phyloP scores from a whole-genome alignment of 2,797 vertebrate species.

The Gymnothorax javanicus region DNA sequence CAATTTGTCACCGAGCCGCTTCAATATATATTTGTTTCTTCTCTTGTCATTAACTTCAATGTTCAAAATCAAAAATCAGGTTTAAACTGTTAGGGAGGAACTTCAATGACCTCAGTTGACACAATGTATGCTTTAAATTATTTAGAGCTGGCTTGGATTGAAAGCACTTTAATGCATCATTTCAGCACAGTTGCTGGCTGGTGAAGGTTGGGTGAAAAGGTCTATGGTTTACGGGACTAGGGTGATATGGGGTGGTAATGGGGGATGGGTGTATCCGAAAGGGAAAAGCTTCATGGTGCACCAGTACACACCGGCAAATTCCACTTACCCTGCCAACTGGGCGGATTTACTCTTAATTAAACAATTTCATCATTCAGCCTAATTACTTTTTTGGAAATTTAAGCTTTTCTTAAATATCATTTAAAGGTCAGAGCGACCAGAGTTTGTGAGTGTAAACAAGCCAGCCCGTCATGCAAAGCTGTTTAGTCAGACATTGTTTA shows the following conservation, averaged over 20 bases:
- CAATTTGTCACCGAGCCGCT: constrained; percentile 2
- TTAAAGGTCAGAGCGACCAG: constrained; percentile 37
- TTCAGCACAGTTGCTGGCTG: neutral
- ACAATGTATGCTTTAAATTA: neutral
- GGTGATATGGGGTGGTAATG: neutral
- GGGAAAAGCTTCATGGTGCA: constrained; percentile 16
- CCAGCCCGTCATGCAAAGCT: constrained; percentile 20
- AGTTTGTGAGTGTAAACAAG: constrained; percentile 32
- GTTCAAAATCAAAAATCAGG: constrained; percentile 1
- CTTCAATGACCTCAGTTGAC: neutral
- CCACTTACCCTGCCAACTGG: constrained; percentile 29
- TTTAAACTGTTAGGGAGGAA: neutral
- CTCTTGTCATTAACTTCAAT: neutral
- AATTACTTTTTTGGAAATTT: constrained; percentile 38
- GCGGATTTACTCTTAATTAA: constrained; percentile 40
- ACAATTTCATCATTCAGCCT: constrained; percentile 39
- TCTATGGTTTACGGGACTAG: neutral
- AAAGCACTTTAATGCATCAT: neutral
- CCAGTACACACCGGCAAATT: constrained; percentile 28
- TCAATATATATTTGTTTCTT: neutral
- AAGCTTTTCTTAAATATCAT: constrained; percentile 36
- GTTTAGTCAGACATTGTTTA: constrained; percentile 33
- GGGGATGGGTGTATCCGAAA: neutral
- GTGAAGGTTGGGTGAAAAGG: neutral
- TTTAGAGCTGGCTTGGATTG: neutral